Evolutionary conservation across 2,113 vertebrate genomes (phyloP).

Genomic region (Entelurus aequoreus): DNA sequence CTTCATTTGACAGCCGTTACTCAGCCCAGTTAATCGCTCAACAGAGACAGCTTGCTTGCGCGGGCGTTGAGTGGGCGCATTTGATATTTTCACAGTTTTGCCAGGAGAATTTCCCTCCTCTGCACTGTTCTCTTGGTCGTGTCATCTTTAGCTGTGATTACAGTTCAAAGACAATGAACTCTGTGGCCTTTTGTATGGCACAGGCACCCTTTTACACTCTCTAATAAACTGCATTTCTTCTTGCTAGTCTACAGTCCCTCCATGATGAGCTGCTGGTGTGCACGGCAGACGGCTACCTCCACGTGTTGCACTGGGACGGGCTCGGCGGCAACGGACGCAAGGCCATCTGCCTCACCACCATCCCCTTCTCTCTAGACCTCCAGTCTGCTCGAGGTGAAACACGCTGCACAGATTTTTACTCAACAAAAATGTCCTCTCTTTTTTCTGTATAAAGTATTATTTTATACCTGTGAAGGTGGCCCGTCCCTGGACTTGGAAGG

Average conservation of each 20-base stretch:
- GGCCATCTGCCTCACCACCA: constrained; percentile 86
- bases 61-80: constrained; percentile 47
- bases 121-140: constrained; percentile 2
- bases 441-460: background rate
- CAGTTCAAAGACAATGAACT: constrained; percentile 26
- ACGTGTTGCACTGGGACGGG: constrained; percentile 94
- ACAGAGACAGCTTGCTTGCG: constrained; percentile 38
- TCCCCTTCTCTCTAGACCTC: constrained; percentile 94
- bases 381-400: constrained; percentile 89
- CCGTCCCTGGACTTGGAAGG: constrained; percentile 87
- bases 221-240: background rate
- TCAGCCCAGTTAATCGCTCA: constrained; percentile 25
- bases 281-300: constrained; percentile 89
- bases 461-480: constrained; percentile 66
- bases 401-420: background rate
- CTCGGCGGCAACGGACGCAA: constrained; percentile 86
- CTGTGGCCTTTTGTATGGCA: constrained; percentile 19
- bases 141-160: background rate
- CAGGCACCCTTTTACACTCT: no score
- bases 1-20: constrained; percentile 29
- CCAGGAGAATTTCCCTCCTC: background rate
- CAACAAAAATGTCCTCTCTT: no score
- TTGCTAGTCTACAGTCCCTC: constrained; percentile 84
- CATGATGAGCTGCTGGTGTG: constrained; percentile 89
- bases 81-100: background rate